Evolutionary conservation across 2,888 invertebrate species (phyloP), one percentile per base, ranked within the genome.

Genomic region (Rugalucina vietnamica): DNA sequence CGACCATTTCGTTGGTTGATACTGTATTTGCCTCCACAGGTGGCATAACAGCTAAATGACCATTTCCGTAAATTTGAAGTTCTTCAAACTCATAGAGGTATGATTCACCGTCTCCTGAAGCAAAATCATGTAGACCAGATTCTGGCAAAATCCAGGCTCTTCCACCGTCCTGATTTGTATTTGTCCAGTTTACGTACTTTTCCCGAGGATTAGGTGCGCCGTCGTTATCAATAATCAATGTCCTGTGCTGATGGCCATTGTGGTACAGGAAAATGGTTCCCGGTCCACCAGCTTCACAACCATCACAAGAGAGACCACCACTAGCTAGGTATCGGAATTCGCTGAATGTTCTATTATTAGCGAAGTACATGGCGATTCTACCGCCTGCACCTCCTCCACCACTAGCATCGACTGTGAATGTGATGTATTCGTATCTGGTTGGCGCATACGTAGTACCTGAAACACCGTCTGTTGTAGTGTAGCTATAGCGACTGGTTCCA

Each of bases 11-110:
- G 65, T 85, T 80, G 18, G 12, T 49, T 27, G 84, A 77, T 74
- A 60, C 50, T 24, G 71, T 73, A 76, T 86, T 85, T 18, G 69
- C 71, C 24, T 76, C 60, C n/a, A 73, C 37, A 24, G 91, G 91
- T 18, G 90, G 90, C 79, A 90, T 82, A 10, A 93, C 81, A 14
- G 92, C 92, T 21, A 93, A 75, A 49, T 93, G 91, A 8, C 87
- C 92, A 82, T 92, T 91, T 4, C 92, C 92, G 71, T 90, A 91
- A 36, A 93, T 90, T 85, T 93, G 92, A n/a, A 93, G 82, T 74
- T 93, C 92, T 75, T 93, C 92, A 84, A 92, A 92, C 32, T 88
- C 79, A 74, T 88, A 91, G 0, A 81, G 60, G 79, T 84, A 85
- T 0, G 76, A 57, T n/a, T 84, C 86, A 34, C 69, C 85, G 1